These are phyloP conservation scores for Corydoras sp. DNA, from an alignment of 2,113 vertebrate genomes.

Conservation along the genomic window DNA sequence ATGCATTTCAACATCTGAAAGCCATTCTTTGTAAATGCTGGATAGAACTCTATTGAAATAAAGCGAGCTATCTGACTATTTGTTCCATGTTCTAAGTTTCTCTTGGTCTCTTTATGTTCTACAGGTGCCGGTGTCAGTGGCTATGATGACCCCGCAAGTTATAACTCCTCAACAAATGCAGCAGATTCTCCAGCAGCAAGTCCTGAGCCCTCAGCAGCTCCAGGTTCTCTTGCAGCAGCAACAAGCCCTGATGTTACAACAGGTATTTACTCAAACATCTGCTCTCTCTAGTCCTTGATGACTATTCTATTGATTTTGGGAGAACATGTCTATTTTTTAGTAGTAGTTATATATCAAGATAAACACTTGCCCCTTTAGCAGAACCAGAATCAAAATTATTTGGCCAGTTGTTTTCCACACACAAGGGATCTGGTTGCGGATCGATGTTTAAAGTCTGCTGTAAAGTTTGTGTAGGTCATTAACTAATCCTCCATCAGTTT, in stretches of 20 bases:
- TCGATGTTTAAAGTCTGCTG: too few species aligned
- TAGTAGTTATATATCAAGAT: too few species aligned
- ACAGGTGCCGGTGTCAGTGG: conserved; percentile 97
- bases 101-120: conserved; percentile 38
- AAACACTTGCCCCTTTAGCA: too few species aligned
- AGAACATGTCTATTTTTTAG: too few species aligned
- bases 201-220: conserved; percentile 98
- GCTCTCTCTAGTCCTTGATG: not conserved
- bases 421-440: too few species aligned
- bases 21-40: not conserved
- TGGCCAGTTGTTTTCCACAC: too few species aligned
- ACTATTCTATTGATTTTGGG: too few species aligned
- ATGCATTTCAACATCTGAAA: not conserved
- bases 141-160: conserved; percentile 99
- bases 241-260: conserved; percentile 99
- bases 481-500: too few species aligned
- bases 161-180: conserved; percentile 99
- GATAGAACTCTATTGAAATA: conserved; percentile 6
- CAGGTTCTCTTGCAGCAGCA: conserved; percentile 98
- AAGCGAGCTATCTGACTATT: not conserved
- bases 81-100: not conserved
- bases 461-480: too few species aligned
- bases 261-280: conserved; percentile 64
- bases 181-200: conserved; percentile 98
- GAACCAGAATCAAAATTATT: too few species aligned